phyloP scores from a whole-genome alignment of 2,888 invertebrate species.

The Agriotes lineatus region DNA sequence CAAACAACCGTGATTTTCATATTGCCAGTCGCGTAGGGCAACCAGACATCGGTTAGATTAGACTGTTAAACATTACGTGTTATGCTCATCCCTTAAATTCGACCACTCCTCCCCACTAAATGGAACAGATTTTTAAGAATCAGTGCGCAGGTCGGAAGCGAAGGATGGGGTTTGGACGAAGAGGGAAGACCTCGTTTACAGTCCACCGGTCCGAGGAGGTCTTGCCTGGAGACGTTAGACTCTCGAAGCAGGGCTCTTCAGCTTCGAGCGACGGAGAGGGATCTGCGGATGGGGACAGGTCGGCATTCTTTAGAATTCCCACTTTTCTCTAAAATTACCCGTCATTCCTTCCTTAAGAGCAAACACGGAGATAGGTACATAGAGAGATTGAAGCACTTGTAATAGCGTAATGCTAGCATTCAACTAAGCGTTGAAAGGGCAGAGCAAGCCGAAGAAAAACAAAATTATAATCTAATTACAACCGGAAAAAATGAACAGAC shows the following conservation, averaged over 20 bases:
- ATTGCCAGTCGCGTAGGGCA: not conserved
- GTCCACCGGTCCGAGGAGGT: conserved; percentile 99
- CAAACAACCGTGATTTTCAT: not conserved
- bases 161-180: conserved; percentile 94
- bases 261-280: conserved; percentile 94
- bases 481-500: too few relatives aligned
- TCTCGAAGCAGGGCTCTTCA: conserved; percentile 84
- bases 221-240: conserved; percentile 86
- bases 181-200: conserved; percentile 96
- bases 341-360: conserved; percentile 44
- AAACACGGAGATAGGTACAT: conserved; percentile 60
- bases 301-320: too few relatives aligned
- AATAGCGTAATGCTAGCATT: too few relatives aligned
- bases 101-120: conserved; percentile 1
- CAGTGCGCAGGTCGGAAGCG: conserved; percentile 84
- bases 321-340: too few relatives aligned
- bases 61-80: conserved; percentile 25
- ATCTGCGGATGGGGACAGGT: conserved; percentile 89
- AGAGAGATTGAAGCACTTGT: conserved; percentile 59
- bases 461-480: too few relatives aligned
- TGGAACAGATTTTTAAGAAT: conserved; percentile 21
- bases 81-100: conserved; percentile 29
- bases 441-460: too few relatives aligned
- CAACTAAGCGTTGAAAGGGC: too few relatives aligned
- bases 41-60: not conserved